Evolutionary conservation across 2,888 invertebrate species (phyloP), one percentile per base, ranked within the genome.

Genomic region (Caenorhabditis sinica): DNA sequence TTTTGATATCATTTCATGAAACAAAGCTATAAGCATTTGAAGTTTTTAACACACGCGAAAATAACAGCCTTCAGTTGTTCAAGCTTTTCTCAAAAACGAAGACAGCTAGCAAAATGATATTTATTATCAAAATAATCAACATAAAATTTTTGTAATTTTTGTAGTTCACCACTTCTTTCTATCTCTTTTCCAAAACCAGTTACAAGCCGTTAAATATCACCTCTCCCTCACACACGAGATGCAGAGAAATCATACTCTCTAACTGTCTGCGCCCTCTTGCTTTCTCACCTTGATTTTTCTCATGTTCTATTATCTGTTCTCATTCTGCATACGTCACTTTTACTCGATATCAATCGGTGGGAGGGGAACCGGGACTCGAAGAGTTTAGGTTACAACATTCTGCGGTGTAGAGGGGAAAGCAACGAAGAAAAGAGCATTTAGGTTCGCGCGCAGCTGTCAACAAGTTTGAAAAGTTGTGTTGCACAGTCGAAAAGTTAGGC

Each of bases 381-480:
- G 45, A 75, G 63, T 75, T 56, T 66, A 56, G 56, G 56, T 76
- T 60, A 69, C 77, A 77, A 61, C 69, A 77, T 58, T 60, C 56
- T 76, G 76, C 68, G 76, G 61, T 69, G 69, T 77, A 51, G n/a
- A n/a, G 9, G 33, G 6, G 33, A 2, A 33, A 15, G n/a, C 23
- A 25, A 15, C 6, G 13, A 30, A 33, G 28, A 30, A 60, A n/a
- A 33, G 49, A 77, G 69, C 53, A 40, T 77, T 69, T 51, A 61
- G 33, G n/a, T 30, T 15, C 49, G 77, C 77, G 77, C 77, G 77
- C 77, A 77, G 77, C 77, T 69, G 69, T 60, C 77, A 75, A 6
- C 17, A 60, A 33, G 8, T 6, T 40, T 40, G 28, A 30, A 33
- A 28, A 28, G 28, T 56, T 28, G 40, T 6, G 13, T 40, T 40